phyloP scores from a whole-genome alignment of 2,113 vertebrate genomes.

The Mobula hypostoma region DNA sequence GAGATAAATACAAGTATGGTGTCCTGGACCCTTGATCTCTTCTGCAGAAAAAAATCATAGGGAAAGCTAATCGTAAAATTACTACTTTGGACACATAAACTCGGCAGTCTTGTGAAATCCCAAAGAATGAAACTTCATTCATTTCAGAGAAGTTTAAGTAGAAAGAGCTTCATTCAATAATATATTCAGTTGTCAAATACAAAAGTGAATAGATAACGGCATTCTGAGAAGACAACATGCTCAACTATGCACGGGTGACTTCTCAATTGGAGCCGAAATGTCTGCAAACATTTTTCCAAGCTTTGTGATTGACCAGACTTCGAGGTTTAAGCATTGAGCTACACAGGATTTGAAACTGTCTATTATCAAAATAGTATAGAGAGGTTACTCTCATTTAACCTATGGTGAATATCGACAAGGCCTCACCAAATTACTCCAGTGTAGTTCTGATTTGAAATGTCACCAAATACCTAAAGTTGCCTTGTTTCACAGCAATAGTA shows the following conservation, averaged over 20 bases:
- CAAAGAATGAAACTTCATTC: not conserved
- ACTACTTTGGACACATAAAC: not conserved
- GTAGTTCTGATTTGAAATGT: not conserved
- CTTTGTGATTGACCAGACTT: too few species aligned
- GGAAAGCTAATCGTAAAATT: not conserved
- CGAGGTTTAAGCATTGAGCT: not conserved
- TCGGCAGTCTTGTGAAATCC: not conserved
- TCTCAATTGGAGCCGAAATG: too few species aligned
- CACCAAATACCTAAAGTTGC: not conserved
- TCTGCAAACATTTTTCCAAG: too few species aligned
- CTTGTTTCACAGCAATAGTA: not conserved
- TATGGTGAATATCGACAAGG: not conserved
- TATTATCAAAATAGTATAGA: not conserved
- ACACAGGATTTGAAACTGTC: not conserved
- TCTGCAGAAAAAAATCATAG: not conserved
- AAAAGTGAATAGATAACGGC: not conserved
- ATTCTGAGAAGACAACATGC: too few species aligned
- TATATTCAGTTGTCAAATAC: not conserved
- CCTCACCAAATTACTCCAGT: not conserved
- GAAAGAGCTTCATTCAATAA: too few species aligned
- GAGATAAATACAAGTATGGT: too few species aligned
- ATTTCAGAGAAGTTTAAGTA: not conserved
- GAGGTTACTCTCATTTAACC: not conserved
- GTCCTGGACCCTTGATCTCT: not conserved
- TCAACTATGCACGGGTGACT: too few species aligned